These are phyloP conservation scores for Sceloporus tristichus DNA, from an alignment of 2,113 vertebrate genomes.

Conservation along the genomic window DNA sequence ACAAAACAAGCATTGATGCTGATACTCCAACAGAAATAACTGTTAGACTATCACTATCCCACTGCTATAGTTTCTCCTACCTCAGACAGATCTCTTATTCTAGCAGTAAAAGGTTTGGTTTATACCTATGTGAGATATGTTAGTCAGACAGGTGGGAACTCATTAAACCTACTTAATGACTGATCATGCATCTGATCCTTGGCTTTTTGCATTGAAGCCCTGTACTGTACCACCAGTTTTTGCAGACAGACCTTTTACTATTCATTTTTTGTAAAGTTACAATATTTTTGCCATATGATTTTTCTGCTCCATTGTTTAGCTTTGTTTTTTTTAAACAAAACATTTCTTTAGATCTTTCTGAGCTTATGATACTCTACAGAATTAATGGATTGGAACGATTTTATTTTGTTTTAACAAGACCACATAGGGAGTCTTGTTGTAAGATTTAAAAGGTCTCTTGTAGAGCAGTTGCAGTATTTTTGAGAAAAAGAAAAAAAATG, in stretches of 20 bases:
- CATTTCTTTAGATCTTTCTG: background rate
- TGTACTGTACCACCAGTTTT: background rate
- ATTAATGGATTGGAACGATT: background rate
- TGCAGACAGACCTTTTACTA: background rate
- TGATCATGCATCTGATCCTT: background rate
- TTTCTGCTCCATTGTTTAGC: background rate
- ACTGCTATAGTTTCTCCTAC: no score
- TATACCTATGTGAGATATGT: no score
- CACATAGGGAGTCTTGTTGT: background rate
- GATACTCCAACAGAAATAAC: no score
- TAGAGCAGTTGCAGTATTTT: conserved; percentile 20
- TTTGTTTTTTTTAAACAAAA: background rate
- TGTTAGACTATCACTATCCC: no score
- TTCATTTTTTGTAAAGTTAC: background rate
- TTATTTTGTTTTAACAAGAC: conserved; percentile 14
- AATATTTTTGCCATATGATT: background rate
- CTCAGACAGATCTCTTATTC: no score
- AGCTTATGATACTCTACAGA: background rate
- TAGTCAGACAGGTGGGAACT: background rate
- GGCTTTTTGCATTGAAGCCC: background rate
- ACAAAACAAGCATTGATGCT: no score
- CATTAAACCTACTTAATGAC: background rate
- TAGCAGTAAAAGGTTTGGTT: no score
- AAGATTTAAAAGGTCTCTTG: conserved; percentile 17
- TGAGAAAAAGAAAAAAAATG: conserved; percentile 13